These are phyloP conservation scores for Sturmia bella DNA, from an alignment of 2,888 invertebrate genomes.

Conservation along the genomic window DNA sequence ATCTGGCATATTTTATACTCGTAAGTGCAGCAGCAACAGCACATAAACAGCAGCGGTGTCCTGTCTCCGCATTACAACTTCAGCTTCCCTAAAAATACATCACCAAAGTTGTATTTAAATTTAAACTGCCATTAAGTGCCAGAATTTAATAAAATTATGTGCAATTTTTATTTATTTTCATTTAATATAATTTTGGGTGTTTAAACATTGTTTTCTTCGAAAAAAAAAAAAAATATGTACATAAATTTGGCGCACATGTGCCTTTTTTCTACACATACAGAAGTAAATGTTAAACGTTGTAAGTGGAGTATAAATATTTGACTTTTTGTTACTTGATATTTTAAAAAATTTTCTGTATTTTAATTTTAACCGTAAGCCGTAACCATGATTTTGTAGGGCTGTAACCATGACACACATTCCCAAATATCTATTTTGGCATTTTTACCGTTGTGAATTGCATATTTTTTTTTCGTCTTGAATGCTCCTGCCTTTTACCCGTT, in stretches of 20 bases:
- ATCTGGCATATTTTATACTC: slow-evolving; percentile 25
- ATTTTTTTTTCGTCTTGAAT: slow-evolving; percentile 12
- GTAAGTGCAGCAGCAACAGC: slow-evolving; percentile 8
- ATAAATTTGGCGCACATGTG: background rate
- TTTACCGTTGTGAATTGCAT: slow-evolving; percentile 13
- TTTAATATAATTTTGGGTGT: background rate
- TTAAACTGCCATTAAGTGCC: slow-evolving; percentile 6
- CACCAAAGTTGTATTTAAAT: slow-evolving; percentile 40
- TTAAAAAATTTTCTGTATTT: background rate
- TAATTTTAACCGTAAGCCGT: slow-evolving; percentile 25
- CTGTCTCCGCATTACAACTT: background rate
- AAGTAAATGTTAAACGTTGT: background rate
- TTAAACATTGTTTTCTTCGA: background rate
- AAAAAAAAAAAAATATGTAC: background rate
- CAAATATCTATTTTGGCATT: slow-evolving; percentile 32
- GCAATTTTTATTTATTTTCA: background rate
- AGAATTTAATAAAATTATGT: slow-evolving; percentile 24
- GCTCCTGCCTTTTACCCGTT: slow-evolving; percentile 15
- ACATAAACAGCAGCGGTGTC: slow-evolving; percentile 39
- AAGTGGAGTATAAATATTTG: slow-evolving; percentile 1
- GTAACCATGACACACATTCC: slow-evolving; percentile 61
- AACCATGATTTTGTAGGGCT: slow-evolving; percentile 43
- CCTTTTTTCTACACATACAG: background rate
- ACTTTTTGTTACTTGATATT: background rate
- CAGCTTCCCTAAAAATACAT: background rate